A percentile compares a stretch with the other conserved stretches of the same genome.
Evolutionary conservation across 2,113 vertebrate species (phyloP).

Genomic region (Pachypanchax playfairii): DNA sequence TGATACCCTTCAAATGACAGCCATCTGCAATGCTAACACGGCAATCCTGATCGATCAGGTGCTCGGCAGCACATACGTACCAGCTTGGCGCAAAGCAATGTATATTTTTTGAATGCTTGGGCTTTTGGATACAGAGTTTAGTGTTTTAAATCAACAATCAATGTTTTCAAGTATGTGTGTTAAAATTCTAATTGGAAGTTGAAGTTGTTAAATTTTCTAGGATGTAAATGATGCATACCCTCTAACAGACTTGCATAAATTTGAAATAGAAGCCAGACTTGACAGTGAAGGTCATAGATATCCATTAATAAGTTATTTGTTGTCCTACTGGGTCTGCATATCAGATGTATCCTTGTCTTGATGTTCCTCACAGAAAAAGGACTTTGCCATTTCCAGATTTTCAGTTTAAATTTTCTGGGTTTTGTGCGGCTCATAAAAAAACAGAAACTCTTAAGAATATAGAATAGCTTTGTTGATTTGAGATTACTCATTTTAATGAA

Average conservation of each 20-base stretch:
- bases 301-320: slow-evolving; percentile 62
- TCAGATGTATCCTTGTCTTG: slow-evolving; percentile 25
- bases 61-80: slow-evolving; percentile 13
- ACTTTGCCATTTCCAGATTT: background rate
- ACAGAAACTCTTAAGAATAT: too few species aligned
- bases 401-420: background rate
- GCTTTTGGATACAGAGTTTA: background rate
- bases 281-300: slow-evolving; percentile 49
- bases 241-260: slow-evolving; percentile 1
- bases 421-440: too few species aligned
- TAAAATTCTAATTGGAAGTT: background rate
- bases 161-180: background rate
- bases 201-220: background rate
- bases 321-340: slow-evolving; percentile 24
- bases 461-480: too few species aligned
- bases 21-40: slow-evolving; percentile 69
- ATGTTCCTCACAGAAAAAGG: background rate
- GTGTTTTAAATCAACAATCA: slow-evolving; percentile 16
- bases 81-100: background rate
- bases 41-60: slow-evolving; percentile 58
- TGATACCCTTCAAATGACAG: slow-evolving; percentile 64
- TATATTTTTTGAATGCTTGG: background rate
- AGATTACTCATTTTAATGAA: too few species aligned
- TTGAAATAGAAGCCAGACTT: slow-evolving; percentile 25
- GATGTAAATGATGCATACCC: slow-evolving; percentile 21